phyloP scores from a whole-genome alignment of 1,140 invertebrate genomes.

The Calephelis nemesis region DNA sequence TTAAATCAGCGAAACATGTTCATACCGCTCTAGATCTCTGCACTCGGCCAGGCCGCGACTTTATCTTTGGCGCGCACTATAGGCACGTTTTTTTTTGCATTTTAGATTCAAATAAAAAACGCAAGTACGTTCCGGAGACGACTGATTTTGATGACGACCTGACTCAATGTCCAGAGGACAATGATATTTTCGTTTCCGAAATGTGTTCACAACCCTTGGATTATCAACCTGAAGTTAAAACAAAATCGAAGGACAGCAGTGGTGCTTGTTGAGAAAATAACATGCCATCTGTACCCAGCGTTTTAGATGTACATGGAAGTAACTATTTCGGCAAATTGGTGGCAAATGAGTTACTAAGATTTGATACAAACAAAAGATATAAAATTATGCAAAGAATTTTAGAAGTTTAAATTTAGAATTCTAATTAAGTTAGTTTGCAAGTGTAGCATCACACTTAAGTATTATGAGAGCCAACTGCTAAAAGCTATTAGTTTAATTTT shows the following conservation, averaged over 20 bases:
- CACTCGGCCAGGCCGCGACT: neutral
- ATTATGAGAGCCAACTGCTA: slow-evolving; percentile 11
- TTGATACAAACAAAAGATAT: slow-evolving; percentile 2
- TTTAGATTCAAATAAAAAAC: slow-evolving; percentile 13
- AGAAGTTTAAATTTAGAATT: neutral
- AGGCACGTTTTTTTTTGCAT: slow-evolving; percentile 10
- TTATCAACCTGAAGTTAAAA: slow-evolving; percentile 2
- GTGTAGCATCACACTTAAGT: slow-evolving; percentile 8
- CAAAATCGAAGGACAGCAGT: slow-evolving; percentile 5
- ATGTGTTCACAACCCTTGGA: slow-evolving; percentile 5
- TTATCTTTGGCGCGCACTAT: slow-evolving; percentile 9
- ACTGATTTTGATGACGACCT: slow-evolving; percentile 8
- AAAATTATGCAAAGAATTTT: neutral
- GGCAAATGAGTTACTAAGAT: slow-evolving; percentile 2
- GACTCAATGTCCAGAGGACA: slow-evolving; percentile 7
- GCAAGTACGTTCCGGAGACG: slow-evolving; percentile 6
- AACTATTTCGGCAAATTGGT: slow-evolving; percentile 3
- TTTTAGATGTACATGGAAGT: slow-evolving; percentile 5
- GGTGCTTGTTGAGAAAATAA: slow-evolving; percentile 4
- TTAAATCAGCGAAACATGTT: no score
- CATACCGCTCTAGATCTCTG: no score
- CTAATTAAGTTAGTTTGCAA: slow-evolving; percentile 15
- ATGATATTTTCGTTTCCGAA: slow-evolving; percentile 7
- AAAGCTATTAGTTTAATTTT: neutral
- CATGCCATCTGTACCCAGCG: slow-evolving; percentile 8